These are phyloP conservation scores for Mystacides longicornis DNA, from an alignment of 2,888 invertebrate species.

Conservation along the genomic window DNA sequence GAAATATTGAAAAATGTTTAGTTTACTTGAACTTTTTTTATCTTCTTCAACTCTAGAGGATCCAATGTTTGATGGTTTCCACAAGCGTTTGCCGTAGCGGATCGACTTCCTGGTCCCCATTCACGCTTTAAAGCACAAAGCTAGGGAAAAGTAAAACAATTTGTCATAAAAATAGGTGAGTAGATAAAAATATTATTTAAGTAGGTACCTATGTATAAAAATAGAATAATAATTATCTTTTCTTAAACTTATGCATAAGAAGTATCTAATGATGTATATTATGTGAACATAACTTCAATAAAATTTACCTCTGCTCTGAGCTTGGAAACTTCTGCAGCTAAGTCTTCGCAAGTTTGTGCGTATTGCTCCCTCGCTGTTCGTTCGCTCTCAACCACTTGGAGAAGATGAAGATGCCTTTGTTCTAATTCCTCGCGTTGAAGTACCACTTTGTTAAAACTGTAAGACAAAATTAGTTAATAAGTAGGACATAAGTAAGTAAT, in stretches of 20 bases:
- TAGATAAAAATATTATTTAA: neutral
- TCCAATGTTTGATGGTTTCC: constrained; percentile 42
- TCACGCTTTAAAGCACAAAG: constrained; percentile 76
- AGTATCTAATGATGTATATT: too few species aligned
- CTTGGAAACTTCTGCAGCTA: constrained; percentile 83
- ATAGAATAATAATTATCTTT: neutral
- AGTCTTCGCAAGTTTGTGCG: constrained; percentile 85
- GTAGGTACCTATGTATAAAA: too few species aligned
- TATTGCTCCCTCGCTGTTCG: constrained; percentile 91
- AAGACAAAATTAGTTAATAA: constrained; percentile 5
- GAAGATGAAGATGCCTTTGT: constrained; percentile 83
- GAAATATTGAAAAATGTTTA: neutral
- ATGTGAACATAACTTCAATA: neutral
- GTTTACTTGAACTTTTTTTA: constrained; percentile 63
- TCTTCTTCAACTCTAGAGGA: constrained; percentile 69
- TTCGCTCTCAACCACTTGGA: constrained; percentile 86
- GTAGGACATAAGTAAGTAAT: too few species aligned
- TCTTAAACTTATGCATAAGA: too few species aligned
- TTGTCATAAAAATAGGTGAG: neutral
- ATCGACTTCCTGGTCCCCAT: constrained; percentile 50
- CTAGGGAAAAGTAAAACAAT: constrained; percentile 39
- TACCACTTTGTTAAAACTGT: constrained; percentile 80
- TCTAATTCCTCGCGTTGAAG: constrained; percentile 87
- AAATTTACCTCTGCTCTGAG: constrained; percentile 70
- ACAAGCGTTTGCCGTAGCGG: constrained; percentile 36